Evolutionary conservation across 2,113 vertebrate genomes (phyloP).

Genomic region (Poeciliopsis retropinna): DNA sequence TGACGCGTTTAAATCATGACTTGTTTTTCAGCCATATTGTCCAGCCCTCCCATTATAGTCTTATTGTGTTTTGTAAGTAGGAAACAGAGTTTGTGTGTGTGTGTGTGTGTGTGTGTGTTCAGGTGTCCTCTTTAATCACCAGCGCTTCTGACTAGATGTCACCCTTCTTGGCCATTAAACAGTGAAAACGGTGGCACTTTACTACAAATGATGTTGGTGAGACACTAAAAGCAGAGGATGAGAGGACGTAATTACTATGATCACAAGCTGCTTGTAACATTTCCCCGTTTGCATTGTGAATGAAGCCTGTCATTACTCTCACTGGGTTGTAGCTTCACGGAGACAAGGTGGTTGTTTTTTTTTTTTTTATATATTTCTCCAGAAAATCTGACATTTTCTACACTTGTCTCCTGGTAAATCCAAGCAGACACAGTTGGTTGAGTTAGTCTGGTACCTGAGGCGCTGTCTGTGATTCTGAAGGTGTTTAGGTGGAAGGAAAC

Average conservation of each 20-base stretch:
- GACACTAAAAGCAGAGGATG: slow-evolving; percentile 34
- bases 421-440: slow-evolving; percentile 2
- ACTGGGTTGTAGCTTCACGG: background rate
- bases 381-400: background rate
- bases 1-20: too few species aligned
- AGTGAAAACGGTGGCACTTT: slow-evolving; percentile 22
- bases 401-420: background rate
- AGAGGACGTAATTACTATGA: slow-evolving; percentile 19
- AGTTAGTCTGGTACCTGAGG: slow-evolving; percentile 3
- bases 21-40: too few species aligned
- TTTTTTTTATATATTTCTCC: background rate
- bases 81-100: too few species aligned
- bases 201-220: background rate
- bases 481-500: background rate
- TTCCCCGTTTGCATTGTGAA: slow-evolving; percentile 2
- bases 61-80: too few species aligned
- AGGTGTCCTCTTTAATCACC: slow-evolving; percentile 1
- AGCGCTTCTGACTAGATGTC: slow-evolving; percentile 12
- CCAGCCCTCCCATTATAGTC: too few species aligned
- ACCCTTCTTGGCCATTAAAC: slow-evolving; percentile 3
- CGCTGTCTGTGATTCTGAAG: background rate
- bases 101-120: too few species aligned
- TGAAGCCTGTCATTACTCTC: background rate
- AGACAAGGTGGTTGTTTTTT: background rate
- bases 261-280: slow-evolving; percentile 7